These are phyloP conservation scores for Hemicentrotus pulcherrimus DNA, from an alignment of 35 echinoderm and acorn worm species.

Conservation along the genomic window DNA sequence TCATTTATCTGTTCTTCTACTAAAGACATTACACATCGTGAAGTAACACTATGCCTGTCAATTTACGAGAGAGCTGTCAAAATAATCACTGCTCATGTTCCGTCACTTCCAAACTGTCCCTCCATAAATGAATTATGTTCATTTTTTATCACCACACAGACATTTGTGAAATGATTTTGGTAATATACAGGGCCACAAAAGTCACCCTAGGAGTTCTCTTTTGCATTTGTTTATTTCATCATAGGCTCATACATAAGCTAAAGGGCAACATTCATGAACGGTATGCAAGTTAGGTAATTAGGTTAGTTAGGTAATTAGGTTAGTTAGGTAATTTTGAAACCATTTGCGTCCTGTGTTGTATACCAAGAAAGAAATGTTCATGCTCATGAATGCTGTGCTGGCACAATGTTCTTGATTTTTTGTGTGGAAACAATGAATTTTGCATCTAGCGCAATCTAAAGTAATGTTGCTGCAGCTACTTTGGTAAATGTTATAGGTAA, in stretches of 20 bases:
- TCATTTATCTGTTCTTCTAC: neutral
- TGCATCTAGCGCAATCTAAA: too few relatives aligned
- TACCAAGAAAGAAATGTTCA: too few relatives aligned
- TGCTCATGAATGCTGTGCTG: too few relatives aligned
- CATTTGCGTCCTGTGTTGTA: neutral
- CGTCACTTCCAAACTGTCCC: neutral
- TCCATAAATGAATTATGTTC: neutral
- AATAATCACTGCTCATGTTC: neutral
- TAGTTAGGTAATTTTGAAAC: neutral
- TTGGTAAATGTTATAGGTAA: too few relatives aligned
- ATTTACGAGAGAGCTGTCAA: constrained; percentile 6
- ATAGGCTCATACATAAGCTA: neutral
- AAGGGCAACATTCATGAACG: neutral
- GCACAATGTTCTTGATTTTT: too few relatives aligned
- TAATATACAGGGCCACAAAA: neutral
- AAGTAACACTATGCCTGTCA: neutral
- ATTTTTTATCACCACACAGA: neutral
- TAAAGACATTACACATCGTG: neutral
- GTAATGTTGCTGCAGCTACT: too few relatives aligned
- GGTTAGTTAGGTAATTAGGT: neutral
- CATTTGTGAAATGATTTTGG: neutral
- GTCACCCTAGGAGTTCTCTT: neutral
- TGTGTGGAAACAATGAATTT: too few relatives aligned
- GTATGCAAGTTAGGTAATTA: neutral
- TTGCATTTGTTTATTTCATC: neutral